Evolutionary conservation across 2,888 invertebrate genomes (phyloP), one percentile per base, ranked within the genome.

Genomic region (Hofmannophila pseudospretella): DNA sequence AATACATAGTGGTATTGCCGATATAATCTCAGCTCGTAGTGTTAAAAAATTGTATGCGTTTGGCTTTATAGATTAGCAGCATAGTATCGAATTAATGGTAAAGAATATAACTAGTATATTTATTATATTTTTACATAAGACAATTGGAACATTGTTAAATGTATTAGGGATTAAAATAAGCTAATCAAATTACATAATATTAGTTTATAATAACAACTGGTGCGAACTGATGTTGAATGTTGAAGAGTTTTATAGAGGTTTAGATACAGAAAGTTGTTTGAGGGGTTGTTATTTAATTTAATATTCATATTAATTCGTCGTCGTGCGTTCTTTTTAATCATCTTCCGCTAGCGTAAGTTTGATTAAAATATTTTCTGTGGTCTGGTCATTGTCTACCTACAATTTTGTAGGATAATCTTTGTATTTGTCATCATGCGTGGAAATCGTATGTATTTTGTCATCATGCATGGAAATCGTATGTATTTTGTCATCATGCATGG

Each of bases 151-250:
- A 67, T 72, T 77, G 70, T 76, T 72, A 65, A 60, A 50, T 45
- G 45, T 63, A 16, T 16, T 16, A 64, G 60, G 53, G 62, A 41
- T 52, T 58, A 59, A 46, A 50, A 42, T 76, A 79, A 68, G 54
- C 35, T 76, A 73, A 68, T 66, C 35, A 54, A 66, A 61, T 55
- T 64, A 31, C 49, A 60, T 31, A 20, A 16, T 31, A 20, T 3
- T n/a, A 16, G 3, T 4, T 23, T 23, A 72, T 70, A 77, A 80
- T 72, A 72, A 79, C 71, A 74, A 75, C 67, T 82, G 82, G 85
- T 85, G 82, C 82, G 82, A 78, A 79, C 74, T 78, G 78, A 80
- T 82, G 85, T 85, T 85, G 79, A 84, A 79, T 58, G 73, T 81
- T 85, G 82, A 81, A 78, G 77, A 84, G 78, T 72, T 84, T 84